Conservation (phyloP, 1,140 invertebrate species). For the Asbolus verrucosus region DNA sequence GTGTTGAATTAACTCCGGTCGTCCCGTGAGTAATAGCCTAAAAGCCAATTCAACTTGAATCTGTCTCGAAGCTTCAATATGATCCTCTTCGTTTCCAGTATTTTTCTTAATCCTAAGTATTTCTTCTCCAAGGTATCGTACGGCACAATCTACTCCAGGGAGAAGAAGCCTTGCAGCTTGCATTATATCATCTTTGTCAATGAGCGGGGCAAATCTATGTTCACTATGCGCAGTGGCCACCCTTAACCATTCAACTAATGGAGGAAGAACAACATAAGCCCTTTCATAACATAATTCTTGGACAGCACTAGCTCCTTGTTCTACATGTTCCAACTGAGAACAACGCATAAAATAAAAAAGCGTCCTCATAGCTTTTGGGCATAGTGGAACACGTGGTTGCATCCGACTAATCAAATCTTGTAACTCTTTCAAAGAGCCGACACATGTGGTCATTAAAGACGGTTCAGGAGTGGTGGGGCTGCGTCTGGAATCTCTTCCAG, state of each 20-base stretch:
- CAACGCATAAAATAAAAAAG: slow-evolving; percentile 93
- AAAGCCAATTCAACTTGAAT: slow-evolving; percentile 80
- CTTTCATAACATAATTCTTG: slow-evolving; percentile 84
- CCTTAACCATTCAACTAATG: slow-evolving; percentile 88
- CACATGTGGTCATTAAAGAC: slow-evolving; percentile 87
- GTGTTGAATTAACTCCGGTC: slow-evolving; percentile 82
- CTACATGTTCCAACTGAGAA: slow-evolving; percentile 77
- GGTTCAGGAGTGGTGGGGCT: slow-evolving; percentile 71
- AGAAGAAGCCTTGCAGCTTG: slow-evolving; percentile 87
- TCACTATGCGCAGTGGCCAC: slow-evolving; percentile 86
- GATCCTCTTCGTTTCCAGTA: slow-evolving; percentile 62
- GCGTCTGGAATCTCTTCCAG: slow-evolving; percentile 65
- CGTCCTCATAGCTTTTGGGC: slow-evolving; percentile 78
- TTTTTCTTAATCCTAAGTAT: slow-evolving; percentile 63
- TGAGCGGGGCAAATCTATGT: slow-evolving; percentile 79
- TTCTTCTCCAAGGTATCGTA: slow-evolving; percentile 74
- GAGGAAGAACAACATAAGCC: slow-evolving; percentile 87
- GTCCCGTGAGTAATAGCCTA: slow-evolving; percentile 80
- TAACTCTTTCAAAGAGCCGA: slow-evolving; percentile 83
- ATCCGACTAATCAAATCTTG: slow-evolving; percentile 78
- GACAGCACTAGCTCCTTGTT: slow-evolving; percentile 59
- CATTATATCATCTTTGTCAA: slow-evolving; percentile 89
- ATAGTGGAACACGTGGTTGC: slow-evolving; percentile 70
- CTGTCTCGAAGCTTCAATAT: slow-evolving; percentile 61
- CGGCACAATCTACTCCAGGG: slow-evolving; percentile 89